Percentiles rank a stretch among this genome's conserved stretches.
Evolutionary conservation across 2,797 vertebrate genomes (phyloP).

Genomic region (Hydrolagus colliei): DNA sequence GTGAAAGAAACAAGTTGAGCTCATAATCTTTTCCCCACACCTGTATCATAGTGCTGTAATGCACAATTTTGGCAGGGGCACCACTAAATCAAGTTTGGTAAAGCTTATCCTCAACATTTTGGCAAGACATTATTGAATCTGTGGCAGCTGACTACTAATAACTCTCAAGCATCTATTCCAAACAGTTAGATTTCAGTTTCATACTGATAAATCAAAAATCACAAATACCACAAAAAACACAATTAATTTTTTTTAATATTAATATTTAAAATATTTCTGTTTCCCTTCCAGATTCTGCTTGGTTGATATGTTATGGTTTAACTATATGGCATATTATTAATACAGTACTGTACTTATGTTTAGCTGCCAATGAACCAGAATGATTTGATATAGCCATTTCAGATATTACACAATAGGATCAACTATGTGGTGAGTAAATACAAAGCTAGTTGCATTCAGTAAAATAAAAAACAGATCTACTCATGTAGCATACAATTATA

Average conservation of each 20-base stretch:
- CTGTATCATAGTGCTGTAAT: background rate
- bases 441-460: background rate
- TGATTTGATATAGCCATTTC: background rate
- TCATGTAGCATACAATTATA: background rate
- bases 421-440: too few relatives aligned
- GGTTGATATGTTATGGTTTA: background rate
- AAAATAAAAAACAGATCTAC: too few relatives aligned
- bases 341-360: background rate
- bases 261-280: background rate
- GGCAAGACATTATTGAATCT: background rate
- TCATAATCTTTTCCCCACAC: background rate
- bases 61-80: too few relatives aligned
- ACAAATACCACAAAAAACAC: too few relatives aligned
- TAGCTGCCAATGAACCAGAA: background rate
- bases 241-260: background rate
- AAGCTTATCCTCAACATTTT: background rate
- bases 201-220: background rate
- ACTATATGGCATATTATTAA: background rate
- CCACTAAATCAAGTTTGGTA: too few relatives aligned
- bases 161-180: background rate
- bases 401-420: background rate
- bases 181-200: background rate
- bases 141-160: background rate
- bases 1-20: background rate
- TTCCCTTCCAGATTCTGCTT: background rate